Percentiles rank a stretch among this genome's conserved stretches.
Conservation (phyloP, 2,888 invertebrate species). For the Nebria brevicollis region DNA sequence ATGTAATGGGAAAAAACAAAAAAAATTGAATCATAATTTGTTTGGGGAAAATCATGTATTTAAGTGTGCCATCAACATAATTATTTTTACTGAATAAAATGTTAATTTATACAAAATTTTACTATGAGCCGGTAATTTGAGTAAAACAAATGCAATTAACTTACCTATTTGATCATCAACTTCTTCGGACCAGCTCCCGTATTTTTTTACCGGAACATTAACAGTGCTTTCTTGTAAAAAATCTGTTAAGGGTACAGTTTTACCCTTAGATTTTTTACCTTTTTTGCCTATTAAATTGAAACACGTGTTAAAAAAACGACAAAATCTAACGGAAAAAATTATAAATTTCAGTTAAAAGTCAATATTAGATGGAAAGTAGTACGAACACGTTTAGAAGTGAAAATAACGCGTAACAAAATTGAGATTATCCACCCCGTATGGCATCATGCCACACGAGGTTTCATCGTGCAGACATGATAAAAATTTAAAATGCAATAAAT, state of each 20-base stretch:
- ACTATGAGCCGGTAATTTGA: background rate
- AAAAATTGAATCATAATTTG: no score
- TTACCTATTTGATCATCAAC: slow-evolving; percentile 82
- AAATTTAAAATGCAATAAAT: slow-evolving; percentile 31
- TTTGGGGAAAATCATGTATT: no score
- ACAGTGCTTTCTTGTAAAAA: slow-evolving; percentile 78
- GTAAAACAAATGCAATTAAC: slow-evolving; percentile 51
- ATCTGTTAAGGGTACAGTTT: slow-evolving; percentile 81
- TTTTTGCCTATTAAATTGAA: slow-evolving; percentile 74
- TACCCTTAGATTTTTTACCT: slow-evolving; percentile 87
- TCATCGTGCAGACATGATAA: slow-evolving; percentile 38
- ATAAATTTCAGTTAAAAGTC: slow-evolving; percentile 32
- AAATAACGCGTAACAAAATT: slow-evolving; percentile 55
- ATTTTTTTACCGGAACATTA: slow-evolving; percentile 67
- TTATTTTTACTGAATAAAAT: no score
- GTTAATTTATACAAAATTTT: slow-evolving; percentile 3
- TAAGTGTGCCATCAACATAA: no score
- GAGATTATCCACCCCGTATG: slow-evolving; percentile 8
- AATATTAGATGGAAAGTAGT: background rate
- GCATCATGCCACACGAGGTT: slow-evolving; percentile 39
- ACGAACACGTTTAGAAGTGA: slow-evolving; percentile 64
- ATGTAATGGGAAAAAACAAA: no score
- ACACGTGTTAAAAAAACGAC: slow-evolving; percentile 28
- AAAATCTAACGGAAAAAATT: slow-evolving; percentile 12
- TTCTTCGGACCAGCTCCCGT: slow-evolving; percentile 80